Conservation (phyloP, 2,888 invertebrate species). For the Eristalinus sepulchralis region DNA sequence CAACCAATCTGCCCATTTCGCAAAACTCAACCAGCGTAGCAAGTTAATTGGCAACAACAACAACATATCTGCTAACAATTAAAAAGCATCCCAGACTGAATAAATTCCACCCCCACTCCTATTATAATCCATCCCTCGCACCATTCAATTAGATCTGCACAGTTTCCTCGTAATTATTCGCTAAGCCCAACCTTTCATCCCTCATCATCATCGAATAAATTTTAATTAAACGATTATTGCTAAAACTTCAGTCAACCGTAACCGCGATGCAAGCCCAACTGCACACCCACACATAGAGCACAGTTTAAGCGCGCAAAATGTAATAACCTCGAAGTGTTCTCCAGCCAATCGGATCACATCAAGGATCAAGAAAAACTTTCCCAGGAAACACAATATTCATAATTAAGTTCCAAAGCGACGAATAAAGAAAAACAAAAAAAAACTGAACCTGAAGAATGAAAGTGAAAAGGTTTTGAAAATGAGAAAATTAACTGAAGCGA, state of each 20-base stretch:
- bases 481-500: constrained; percentile 7
- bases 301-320: not conserved
- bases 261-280: not conserved
- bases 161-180: too few relatives aligned
- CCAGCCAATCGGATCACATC: constrained; percentile 20
- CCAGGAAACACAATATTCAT: not conserved
- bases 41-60: too few relatives aligned
- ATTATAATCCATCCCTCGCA: too few relatives aligned
- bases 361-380: constrained; percentile 37
- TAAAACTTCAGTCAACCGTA: constrained; percentile 21
- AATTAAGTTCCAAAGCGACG: not conserved
- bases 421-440: not conserved
- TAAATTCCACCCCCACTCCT: too few relatives aligned
- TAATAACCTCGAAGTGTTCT: not conserved
- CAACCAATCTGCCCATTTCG: too few relatives aligned
- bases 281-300: not conserved
- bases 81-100: too few relatives aligned
- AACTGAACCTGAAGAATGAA: not conserved
- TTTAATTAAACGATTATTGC: constrained; percentile 59
- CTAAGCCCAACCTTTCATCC: too few relatives aligned
- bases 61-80: too few relatives aligned
- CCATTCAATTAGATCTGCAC: too few relatives aligned
- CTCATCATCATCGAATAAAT: not conserved
- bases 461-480: not conserved
- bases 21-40: too few relatives aligned